Evolutionary conservation across 1,140 invertebrate genomes (phyloP).

Genomic region (Akabosia matsudoensis): DNA sequence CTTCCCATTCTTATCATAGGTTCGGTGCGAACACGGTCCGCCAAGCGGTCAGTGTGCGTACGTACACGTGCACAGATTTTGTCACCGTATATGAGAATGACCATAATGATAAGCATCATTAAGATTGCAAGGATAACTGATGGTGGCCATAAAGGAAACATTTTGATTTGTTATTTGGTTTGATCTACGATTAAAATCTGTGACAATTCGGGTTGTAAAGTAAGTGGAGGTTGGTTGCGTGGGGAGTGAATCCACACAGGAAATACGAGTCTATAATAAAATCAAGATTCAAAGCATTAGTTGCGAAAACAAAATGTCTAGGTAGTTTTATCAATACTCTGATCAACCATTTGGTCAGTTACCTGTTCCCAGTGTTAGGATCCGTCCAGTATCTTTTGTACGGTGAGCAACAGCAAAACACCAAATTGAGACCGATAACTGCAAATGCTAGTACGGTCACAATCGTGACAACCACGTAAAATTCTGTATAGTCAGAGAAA

Average conservation of each 20-base stretch:
- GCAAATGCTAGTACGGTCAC: constrained; percentile 66
- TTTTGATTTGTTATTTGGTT: constrained; percentile 56
- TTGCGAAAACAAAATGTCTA: not conserved
- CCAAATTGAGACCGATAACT: constrained; percentile 70
- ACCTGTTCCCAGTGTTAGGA: constrained; percentile 67
- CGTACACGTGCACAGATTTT: constrained; percentile 41
- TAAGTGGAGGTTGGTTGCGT: constrained; percentile 75
- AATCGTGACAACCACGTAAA: constrained; percentile 73
- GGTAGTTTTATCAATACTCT: too few species aligned
- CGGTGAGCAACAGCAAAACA: constrained; percentile 73
- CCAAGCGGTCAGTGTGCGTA: constrained; percentile 19
- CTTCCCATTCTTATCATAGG: constrained; percentile 7
- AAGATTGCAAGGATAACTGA: constrained; percentile 67
- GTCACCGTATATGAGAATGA: constrained; percentile 48
- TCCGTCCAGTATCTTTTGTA: constrained; percentile 76
- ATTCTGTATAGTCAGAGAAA: constrained; percentile 60
- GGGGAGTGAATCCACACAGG: constrained; percentile 78
- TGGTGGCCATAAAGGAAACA: constrained; percentile 71
- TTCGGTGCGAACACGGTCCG: not conserved
- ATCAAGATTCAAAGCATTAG: constrained; percentile 1
- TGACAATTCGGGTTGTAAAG: constrained; percentile 49
- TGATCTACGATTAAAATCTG: constrained; percentile 32
- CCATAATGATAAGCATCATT: constrained; percentile 66
- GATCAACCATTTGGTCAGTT: not conserved
- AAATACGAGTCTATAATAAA: constrained; percentile 48